Evolutionary conservation across 2,113 vertebrate genomes (phyloP).

Genomic region (Tyrannus savana): DNA sequence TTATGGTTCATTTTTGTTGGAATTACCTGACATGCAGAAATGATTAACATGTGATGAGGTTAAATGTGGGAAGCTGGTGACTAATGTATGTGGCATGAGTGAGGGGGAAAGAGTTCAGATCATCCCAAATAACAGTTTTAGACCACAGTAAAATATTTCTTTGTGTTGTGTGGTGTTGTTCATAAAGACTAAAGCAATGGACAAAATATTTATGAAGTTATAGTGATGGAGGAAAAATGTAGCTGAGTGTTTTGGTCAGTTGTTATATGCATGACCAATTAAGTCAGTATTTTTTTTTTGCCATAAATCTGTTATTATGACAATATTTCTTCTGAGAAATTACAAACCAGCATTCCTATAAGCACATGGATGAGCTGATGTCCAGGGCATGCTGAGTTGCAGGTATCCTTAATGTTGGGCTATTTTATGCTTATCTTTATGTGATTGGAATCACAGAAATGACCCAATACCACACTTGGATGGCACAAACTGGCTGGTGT

Average conservation of each 20-base stretch:
- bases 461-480: not conserved
- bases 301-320: not conserved
- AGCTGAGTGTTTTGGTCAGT: not conserved
- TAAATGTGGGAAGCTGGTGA: not conserved
- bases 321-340: not conserved
- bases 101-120: not conserved
- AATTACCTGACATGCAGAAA: not conserved
- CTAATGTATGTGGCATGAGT: not conserved
- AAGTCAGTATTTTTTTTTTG: not conserved
- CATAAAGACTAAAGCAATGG: not conserved
- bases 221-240: not conserved
- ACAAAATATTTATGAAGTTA: not conserved
- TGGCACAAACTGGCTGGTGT: not conserved
- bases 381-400: not conserved
- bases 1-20: not conserved
- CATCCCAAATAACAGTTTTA: not conserved
- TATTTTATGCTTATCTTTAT: not conserved
- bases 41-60: not conserved
- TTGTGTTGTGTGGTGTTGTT: not conserved
- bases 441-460: not conserved
- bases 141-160: not conserved
- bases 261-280: not conserved
- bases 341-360: not conserved
- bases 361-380: not conserved
- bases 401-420: not conserved